Evolutionary conservation across 1,140 invertebrate genomes (phyloP).

Genomic region (Oedothorax gibbosus): DNA sequence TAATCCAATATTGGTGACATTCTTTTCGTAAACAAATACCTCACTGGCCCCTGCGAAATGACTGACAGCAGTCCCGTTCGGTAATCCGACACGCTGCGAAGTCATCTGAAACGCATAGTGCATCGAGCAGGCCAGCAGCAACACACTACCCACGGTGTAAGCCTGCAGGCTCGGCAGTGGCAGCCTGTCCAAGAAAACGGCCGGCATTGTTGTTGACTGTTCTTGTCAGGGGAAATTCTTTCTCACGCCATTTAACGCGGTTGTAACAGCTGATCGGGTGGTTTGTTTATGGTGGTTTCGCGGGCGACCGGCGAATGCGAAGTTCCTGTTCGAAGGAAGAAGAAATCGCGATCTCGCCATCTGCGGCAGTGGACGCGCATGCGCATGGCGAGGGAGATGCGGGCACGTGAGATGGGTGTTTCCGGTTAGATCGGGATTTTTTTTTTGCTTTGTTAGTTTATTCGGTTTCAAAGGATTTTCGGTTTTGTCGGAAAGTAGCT

Average conservation of each 20-base stretch:
- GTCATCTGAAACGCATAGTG: constrained; percentile 83
- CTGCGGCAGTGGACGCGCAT: constrained; percentile 37
- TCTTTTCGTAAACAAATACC: constrained; percentile 14
- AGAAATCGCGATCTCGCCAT: constrained; percentile 19
- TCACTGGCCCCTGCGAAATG: constrained; percentile 1
- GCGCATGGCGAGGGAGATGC: constrained; percentile 17
- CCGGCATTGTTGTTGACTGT: constrained; percentile 75
- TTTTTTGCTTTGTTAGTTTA: too few relatives aligned
- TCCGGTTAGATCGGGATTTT: constrained; percentile 46
- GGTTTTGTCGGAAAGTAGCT: constrained; percentile 7
- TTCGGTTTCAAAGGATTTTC: not conserved
- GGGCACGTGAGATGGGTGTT: constrained; percentile 48
- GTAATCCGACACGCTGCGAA: constrained; percentile 69
- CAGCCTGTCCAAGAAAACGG: constrained; percentile 81
- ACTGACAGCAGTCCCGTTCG: constrained; percentile 72
- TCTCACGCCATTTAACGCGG: constrained; percentile 40
- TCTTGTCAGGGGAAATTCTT: not conserved
- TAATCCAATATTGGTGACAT: constrained; percentile 22
- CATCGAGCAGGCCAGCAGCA: constrained; percentile 79
- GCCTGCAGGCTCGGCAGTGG: constrained; percentile 84
- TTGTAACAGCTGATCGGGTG: not conserved
- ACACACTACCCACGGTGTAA: constrained; percentile 81
- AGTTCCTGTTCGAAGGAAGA: constrained; percentile 24
- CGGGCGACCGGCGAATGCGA: constrained; percentile 38
- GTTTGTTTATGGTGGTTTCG: not conserved